phyloP scores from a whole-genome alignment of 92 coral and sea anemone species.

The Plumapathes pennacea region DNA sequence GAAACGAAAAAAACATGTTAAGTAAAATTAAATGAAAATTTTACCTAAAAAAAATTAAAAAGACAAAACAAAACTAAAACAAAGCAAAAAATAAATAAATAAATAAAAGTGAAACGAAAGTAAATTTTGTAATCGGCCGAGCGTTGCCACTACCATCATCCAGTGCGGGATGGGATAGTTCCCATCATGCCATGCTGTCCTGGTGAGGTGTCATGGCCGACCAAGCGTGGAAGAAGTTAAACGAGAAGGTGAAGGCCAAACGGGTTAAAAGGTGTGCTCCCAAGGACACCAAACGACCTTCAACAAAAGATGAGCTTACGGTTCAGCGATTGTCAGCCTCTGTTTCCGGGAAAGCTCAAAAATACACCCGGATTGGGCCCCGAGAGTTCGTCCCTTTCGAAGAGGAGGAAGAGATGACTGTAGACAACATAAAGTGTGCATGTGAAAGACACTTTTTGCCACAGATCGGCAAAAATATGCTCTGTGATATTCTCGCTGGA shows the following conservation, averaged over 20 bases:
- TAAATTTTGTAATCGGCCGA: not conserved
- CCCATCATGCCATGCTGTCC: too few species aligned
- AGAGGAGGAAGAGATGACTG: conserved; percentile 18
- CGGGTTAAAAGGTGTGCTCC: conserved; percentile 14
- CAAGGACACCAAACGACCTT: conserved; percentile 9
- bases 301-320: conserved; percentile 13
- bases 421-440: conserved; percentile 21
- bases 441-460: conserved; percentile 19
- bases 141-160: not conserved
- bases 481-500: too few species aligned
- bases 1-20: too few species aligned
- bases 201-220: conserved; percentile 1
- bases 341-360: conserved; percentile 28
- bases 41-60: not conserved
- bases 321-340: conserved; percentile 16
- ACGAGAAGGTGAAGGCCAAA: conserved; percentile 19
- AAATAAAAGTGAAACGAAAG: not conserved
- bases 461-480: too few species aligned
- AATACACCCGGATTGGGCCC: conserved; percentile 19
- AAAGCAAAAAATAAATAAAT: not conserved
- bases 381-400: conserved; percentile 14
- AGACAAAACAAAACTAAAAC: not conserved
- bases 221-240: conserved; percentile 11
- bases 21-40: not conserved
- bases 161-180: not conserved